Percentiles rank a stretch among this genome's conserved stretches.
These are phyloP conservation scores for Meleagris gallopavo DNA, from an alignment of 2,113 vertebrate species.

Conservation along the genomic window DNA sequence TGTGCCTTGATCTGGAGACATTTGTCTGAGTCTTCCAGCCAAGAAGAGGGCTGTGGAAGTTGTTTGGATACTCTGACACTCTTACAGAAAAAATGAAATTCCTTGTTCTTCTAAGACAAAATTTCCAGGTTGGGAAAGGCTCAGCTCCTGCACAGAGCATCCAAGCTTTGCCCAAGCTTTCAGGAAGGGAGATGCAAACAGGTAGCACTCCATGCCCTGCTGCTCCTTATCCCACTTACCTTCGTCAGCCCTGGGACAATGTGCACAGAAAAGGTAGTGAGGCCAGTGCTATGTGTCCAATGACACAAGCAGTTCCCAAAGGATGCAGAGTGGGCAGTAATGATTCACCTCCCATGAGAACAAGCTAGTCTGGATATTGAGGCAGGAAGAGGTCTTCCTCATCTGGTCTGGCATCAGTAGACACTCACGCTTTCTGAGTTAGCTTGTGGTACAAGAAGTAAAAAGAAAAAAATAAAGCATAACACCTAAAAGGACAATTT, in stretches of 20 bases:
- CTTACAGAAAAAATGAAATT: not conserved
- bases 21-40: not conserved
- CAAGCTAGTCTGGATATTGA: not conserved
- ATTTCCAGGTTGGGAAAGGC: not conserved
- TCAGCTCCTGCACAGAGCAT: not conserved
- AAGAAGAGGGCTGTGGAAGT: not conserved
- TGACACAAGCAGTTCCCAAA: not conserved
- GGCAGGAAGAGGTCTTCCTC: not conserved
- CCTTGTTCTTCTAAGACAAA: not conserved
- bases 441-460: not conserved
- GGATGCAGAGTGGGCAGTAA: not conserved
- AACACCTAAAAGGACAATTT: not conserved
- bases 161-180: not conserved
- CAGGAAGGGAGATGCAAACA: not conserved
- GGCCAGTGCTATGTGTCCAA: accelerated
- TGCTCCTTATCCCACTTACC: accelerated
- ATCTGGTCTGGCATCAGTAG: not conserved
- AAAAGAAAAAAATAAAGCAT: not conserved
- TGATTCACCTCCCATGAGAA: not conserved
- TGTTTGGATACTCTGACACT: not conserved
- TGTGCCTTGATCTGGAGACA: not conserved
- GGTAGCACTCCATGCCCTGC: not conserved
- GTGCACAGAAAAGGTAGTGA: not conserved
- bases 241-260: not conserved
- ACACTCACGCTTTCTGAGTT: not conserved